Evolutionary conservation across 2,113 vertebrate genomes (phyloP).

Genomic region (Saccopteryx bilineata): DNA sequence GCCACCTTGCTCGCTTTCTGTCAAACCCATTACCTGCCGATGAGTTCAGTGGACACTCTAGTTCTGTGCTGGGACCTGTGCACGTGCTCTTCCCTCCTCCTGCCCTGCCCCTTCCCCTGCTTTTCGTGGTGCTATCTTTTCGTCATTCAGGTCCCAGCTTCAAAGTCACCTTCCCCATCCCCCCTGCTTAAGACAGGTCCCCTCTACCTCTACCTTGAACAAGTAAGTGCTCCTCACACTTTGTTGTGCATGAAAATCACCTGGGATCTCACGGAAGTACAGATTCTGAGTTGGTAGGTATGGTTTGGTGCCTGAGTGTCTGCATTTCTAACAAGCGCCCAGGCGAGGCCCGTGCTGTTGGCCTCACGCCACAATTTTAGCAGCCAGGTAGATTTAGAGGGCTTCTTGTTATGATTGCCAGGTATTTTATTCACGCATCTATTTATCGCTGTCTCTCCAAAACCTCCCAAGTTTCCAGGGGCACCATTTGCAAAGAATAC

Average conservation of each 20-base stretch:
- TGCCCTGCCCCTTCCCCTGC: neutral
- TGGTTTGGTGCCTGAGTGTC: neutral
- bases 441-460: neutral
- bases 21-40: neutral
- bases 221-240: neutral
- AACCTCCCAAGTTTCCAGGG: neutral
- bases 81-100: neutral
- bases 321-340: neutral
- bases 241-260: neutral
- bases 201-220: neutral
- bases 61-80: neutral
- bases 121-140: neutral
- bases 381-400: neutral
- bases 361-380: neutral
- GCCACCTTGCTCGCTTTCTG: neutral
- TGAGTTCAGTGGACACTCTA: neutral
- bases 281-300: neutral
- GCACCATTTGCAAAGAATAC: neutral
- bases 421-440: neutral
- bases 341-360: neutral
- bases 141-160: neutral
- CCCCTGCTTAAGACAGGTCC: neutral
- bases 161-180: neutral
- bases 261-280: neutral
- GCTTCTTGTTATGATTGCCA: neutral